A percentile compares a stretch with the other conserved stretches of the same genome.
These are phyloP conservation scores for Trematomus bernacchii DNA, from an alignment of 2,797 vertebrate species.

Conservation along the genomic window DNA sequence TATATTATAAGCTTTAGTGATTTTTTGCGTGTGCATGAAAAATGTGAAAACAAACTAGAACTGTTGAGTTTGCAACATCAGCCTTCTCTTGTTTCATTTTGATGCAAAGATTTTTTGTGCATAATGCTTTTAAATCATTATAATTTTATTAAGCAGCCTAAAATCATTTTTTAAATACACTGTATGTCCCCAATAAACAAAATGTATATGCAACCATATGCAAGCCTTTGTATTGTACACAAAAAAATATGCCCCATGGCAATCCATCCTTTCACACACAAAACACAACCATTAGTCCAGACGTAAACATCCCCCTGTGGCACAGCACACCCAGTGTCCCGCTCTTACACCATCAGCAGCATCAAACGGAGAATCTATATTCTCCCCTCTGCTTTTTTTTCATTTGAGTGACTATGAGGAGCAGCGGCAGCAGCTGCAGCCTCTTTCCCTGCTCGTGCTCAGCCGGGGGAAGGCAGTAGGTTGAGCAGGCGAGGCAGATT, in stretches of 20 bases:
- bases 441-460: constrained; percentile 66
- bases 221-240: background rate
- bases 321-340: constrained; percentile 46
- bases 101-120: background rate
- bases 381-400: constrained; percentile 55
- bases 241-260: background rate
- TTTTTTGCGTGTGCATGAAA: constrained; percentile 2
- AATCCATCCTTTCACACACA: constrained; percentile 26
- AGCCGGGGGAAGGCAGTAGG: constrained; percentile 87
- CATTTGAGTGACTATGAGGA: constrained; percentile 72
- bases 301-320: constrained; percentile 28
- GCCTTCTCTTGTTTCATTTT: background rate
- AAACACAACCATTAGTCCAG: constrained; percentile 41
- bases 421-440: constrained; percentile 68
- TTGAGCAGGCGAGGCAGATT: constrained; percentile 93
- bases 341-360: constrained; percentile 62
- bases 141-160: no score
- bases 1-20: background rate
- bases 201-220: background rate
- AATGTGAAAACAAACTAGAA: background rate
- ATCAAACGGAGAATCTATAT: constrained; percentile 72
- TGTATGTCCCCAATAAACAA: background rate
- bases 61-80: background rate
- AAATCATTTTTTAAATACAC: constrained; percentile 1
- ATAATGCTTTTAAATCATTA: background rate